Conservation (phyloP, 2,113 vertebrate genomes). For the Nesogale talazaci region DNA sequence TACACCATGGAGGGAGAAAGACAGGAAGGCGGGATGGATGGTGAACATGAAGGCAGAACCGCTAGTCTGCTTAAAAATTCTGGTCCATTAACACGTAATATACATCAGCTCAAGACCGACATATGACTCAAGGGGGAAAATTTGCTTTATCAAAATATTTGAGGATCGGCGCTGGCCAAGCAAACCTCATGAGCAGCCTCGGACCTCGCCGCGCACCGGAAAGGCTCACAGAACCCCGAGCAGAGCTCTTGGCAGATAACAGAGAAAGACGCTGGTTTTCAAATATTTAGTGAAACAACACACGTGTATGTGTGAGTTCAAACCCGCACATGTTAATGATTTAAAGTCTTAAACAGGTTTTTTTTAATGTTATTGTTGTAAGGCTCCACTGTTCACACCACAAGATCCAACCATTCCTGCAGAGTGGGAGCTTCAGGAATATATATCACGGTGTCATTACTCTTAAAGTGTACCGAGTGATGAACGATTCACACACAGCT, state of each 20-base stretch:
- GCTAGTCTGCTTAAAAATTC: constrained; percentile 3
- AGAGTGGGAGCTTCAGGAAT: constrained; percentile 37
- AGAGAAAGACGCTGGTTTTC: constrained; percentile 74
- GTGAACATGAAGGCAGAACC: background rate
- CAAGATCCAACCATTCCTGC: constrained; percentile 43
- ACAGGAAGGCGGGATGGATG: background rate
- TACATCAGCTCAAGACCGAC: constrained; percentile 29
- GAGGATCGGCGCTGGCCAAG: background rate
- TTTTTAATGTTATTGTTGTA: constrained; percentile 73
- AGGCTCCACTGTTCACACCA: background rate
- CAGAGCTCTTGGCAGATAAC: constrained; percentile 70
- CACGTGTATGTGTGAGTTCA: constrained; percentile 77
- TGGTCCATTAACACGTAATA: constrained; percentile 43
- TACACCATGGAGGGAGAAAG: background rate
- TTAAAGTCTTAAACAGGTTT: constrained; percentile 80
- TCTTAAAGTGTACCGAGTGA: constrained; percentile 6
- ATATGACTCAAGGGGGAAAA: background rate
- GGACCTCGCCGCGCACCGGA: constrained; percentile 37
- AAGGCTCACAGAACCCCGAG: background rate
- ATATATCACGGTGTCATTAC: constrained; percentile 12
- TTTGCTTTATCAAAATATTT: constrained; percentile 56
- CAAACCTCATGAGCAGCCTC: background rate
- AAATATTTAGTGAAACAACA: constrained; percentile 79
- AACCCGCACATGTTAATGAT: constrained; percentile 71
- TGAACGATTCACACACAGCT: no score